Conservation (phyloP, 2,113 vertebrate genomes). For the Caranx ignobilis region DNA sequence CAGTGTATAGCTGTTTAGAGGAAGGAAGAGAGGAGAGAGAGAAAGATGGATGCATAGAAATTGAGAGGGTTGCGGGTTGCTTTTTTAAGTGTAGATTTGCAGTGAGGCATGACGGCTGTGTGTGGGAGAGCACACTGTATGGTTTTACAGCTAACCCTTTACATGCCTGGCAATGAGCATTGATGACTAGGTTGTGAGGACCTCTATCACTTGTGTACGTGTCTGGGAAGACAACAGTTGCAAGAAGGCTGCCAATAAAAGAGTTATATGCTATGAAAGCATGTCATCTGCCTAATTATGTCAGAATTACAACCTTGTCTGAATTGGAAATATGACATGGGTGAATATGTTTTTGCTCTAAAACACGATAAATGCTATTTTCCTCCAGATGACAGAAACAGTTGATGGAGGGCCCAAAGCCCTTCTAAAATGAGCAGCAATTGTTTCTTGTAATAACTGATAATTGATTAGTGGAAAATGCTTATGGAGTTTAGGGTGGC, state of each 20-base stretch:
- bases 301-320: conserved; percentile 51
- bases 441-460: conserved; percentile 3
- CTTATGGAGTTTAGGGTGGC: conserved; percentile 5
- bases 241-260: conserved; percentile 44
- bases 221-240: conserved; percentile 55
- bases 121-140: conserved; percentile 40
- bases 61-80: conserved; percentile 4
- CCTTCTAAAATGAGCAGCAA: conserved; percentile 1
- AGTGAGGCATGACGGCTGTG: conserved; percentile 7
- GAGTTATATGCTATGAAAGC: conserved; percentile 43
- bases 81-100: conserved; percentile 24
- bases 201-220: conserved; percentile 39
- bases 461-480: conserved; percentile 31
- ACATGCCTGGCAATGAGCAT: conserved; percentile 44
- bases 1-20: conserved; percentile 20
- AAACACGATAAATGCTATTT: conserved; percentile 39
- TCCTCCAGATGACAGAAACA: conserved; percentile 14
- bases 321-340: conserved; percentile 43
- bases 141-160: conserved; percentile 58
- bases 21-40: background rate
- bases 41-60: conserved; percentile 21
- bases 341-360: conserved; percentile 34
- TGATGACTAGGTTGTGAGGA: conserved; percentile 35
- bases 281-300: conserved; percentile 63
- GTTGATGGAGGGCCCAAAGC: conserved; percentile 6